Evolutionary conservation across 2,797 vertebrate genomes (phyloP).

Genomic region (Poecilia gillii): DNA sequence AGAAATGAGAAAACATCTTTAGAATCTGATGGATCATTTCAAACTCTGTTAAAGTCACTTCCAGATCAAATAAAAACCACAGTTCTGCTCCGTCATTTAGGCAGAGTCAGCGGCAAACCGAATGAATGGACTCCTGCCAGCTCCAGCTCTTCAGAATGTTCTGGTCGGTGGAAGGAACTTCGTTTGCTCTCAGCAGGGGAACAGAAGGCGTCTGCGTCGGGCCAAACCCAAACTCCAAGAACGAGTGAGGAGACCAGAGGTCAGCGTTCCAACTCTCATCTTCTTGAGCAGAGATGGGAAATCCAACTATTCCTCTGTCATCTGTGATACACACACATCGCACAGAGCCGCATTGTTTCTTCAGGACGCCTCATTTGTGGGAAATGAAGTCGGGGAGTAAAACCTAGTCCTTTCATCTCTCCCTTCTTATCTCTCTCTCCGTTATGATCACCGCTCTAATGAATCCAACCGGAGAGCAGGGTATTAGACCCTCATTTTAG

Average conservation of each 20-base stretch:
- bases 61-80: neutral
- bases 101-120: conserved; percentile 61
- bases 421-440: conserved; percentile 61
- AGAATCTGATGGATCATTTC: neutral
- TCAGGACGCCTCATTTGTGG: conserved; percentile 48
- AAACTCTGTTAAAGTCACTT: neutral
- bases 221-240: conserved; percentile 70
- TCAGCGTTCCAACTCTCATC: conserved; percentile 56
- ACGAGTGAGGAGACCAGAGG: conserved; percentile 66
- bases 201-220: conserved; percentile 61
- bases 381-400: conserved; percentile 41
- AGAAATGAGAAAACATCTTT: neutral
- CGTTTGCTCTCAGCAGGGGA: conserved; percentile 75
- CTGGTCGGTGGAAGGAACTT: conserved; percentile 70
- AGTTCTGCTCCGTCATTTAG: conserved; percentile 25
- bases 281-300: conserved; percentile 27
- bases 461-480: conserved; percentile 54
- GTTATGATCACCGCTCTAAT: conserved; percentile 63
- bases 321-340: conserved; percentile 31
- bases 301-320: conserved; percentile 7
- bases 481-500: conserved; percentile 53
- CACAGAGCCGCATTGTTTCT: conserved; percentile 48
- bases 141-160: conserved; percentile 57
- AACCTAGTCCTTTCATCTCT: conserved; percentile 62
- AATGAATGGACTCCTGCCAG: conserved; percentile 65